Base-by-base conservation (phyloP, 2,888 invertebrate genomes). In the Punctoribates punctum region DNA sequence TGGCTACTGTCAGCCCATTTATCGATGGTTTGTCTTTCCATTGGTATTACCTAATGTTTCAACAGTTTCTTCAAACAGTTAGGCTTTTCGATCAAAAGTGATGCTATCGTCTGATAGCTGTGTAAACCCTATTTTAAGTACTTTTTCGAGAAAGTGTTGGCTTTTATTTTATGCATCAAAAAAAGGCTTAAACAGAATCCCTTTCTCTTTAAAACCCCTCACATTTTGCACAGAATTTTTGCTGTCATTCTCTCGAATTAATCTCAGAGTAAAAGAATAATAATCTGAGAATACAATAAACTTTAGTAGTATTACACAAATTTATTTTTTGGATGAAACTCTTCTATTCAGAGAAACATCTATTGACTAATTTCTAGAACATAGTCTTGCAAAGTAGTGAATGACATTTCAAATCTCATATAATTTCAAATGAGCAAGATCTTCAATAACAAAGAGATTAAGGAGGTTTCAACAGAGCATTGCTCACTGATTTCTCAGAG, bases 101-200 rank as follows among this genome's bases (percentile, higher is more conserved):
- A 23, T 25, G 9, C 11, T 20, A 3, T 11, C 9, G 25, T 57
- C 25, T 57, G 5, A n/a, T n/a, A n/a, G 34, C 20, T 54, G n/a
- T 20, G 20, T 8, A 54, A 54, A 54, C 54, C 57, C 57, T 57
- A 57, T 20, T 57, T 17, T 54, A 20, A 54, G 20, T 17, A 17
- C 25, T 25, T 57, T 57, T 23, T 48, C 8, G n/a, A 57, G 54
- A 20, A 65, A 65, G 17, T 34, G 65, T 38, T 65, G 65, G n/a
- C 65, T 65, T 29, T 65, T n/a, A 65, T 65, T 65, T 65, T 17
- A 65, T 65, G 65, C 34, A 17, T 34, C 34, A 65, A 34, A 65
- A 27, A 34, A n/a, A n/a, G 25, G 34, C 65, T 65, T 34, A 65
- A 20, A 65, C n/a, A 65, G 17, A 65, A 62, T 25, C 65, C 25